phyloP scores from a whole-genome alignment of 2,797 vertebrate genomes.

The Spondyliosoma cantharus region DNA sequence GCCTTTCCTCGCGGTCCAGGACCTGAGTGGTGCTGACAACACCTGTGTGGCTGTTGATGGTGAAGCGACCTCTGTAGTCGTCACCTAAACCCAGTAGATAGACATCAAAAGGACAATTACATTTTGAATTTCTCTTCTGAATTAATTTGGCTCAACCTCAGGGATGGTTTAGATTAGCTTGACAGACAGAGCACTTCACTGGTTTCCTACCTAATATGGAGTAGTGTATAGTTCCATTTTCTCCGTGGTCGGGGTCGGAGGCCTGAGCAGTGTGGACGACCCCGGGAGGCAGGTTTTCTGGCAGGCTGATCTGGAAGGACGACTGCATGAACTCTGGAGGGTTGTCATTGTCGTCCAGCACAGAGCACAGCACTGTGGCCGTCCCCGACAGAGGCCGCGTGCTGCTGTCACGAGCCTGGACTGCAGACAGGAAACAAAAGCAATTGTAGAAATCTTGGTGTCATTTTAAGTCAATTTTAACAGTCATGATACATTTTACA shows the following conservation, averaged over 20 bases:
- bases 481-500: background rate
- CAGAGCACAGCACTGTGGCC: constrained; percentile 83
- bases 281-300: constrained; percentile 89
- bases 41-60: constrained; percentile 87
- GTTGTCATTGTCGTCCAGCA: constrained; percentile 93
- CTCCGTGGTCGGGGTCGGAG: constrained; percentile 87
- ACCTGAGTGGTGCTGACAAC: constrained; percentile 82
- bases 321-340: constrained; percentile 85
- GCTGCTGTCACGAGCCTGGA: constrained; percentile 89
- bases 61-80: constrained; percentile 86
- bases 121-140: background rate
- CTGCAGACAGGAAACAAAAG: constrained; percentile 72
- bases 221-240: constrained; percentile 88
- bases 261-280: constrained; percentile 83
- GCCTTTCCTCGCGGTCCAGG: constrained; percentile 89
- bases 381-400: constrained; percentile 82
- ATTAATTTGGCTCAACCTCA: background rate
- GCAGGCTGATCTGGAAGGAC: constrained; percentile 83
- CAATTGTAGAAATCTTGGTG: too few relatives aligned
- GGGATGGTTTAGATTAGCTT: too few relatives aligned
- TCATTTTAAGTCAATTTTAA: background rate
- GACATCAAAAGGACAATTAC: background rate
- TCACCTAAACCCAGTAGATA: constrained; percentile 79
- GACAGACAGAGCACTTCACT: background rate
- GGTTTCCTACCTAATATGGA: constrained; percentile 85